These are phyloP conservation scores for Rhabdornis inornatus DNA, from an alignment of 2,113 vertebrate species.

Conservation along the genomic window DNA sequence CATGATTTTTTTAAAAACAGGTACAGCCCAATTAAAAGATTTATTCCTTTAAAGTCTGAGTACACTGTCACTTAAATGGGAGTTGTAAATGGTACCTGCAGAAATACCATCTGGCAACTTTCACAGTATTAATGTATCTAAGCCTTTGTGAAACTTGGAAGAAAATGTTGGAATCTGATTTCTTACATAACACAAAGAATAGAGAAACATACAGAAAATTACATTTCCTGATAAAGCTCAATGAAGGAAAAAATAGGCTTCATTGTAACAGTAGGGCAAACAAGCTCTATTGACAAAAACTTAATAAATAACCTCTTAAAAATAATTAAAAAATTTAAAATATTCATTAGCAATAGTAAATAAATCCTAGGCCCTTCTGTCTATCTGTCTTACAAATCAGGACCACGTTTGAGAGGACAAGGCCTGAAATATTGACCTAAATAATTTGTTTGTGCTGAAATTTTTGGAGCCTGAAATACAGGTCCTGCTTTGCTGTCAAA, in stretches of 20 bases:
- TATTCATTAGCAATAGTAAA: neutral
- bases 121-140: fast-evolving
- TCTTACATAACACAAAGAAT: neutral
- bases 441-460: neutral
- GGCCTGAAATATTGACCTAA: neutral
- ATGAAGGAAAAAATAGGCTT: neutral
- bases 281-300: neutral
- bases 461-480: neutral
- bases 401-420: neutral
- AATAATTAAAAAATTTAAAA: neutral
- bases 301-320: neutral
- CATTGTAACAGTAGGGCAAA: neutral
- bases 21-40: neutral
- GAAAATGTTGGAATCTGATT: neutral
- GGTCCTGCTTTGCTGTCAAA: neutral
- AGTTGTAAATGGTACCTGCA: neutral
- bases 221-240: neutral
- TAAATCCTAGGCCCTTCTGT: neutral
- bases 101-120: neutral
- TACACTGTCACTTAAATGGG: neutral
- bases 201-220: neutral
- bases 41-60: neutral
- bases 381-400: neutral
- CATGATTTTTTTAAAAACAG: neutral
- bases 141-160: neutral